phyloP scores from a whole-genome alignment of 2,113 vertebrate genomes.

The Neolamprologus cancellatus region DNA sequence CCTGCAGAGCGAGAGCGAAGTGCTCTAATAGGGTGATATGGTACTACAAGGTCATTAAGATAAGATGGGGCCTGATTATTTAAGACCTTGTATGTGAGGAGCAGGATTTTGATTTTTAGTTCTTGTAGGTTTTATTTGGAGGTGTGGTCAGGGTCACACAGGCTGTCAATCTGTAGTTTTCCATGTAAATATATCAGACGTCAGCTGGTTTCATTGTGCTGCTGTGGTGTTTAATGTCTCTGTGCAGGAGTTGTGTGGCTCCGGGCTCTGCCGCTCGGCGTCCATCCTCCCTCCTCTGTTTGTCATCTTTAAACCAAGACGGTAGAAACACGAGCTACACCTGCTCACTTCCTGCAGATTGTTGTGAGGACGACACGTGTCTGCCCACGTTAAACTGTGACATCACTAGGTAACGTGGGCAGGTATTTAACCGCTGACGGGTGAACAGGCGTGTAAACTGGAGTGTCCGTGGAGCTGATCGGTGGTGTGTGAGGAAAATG shows the following conservation, averaged over 20 bases:
- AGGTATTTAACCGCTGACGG: neutral
- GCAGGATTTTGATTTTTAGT: neutral
- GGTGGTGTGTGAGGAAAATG: neutral
- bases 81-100: neutral
- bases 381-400: neutral
- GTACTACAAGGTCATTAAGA: neutral
- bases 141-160: neutral
- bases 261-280: neutral
- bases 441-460: neutral
- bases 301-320: neutral
- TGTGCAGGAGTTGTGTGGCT: neutral
- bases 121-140: neutral
- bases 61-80: neutral
- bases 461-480: neutral
- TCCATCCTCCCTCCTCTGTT: neutral
- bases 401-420: neutral
- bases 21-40: neutral
- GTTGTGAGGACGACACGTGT: neutral
- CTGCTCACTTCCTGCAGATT: neutral
- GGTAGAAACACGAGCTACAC: neutral
- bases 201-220: neutral
- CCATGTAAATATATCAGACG: neutral
- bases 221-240: neutral
- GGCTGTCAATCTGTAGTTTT: neutral
- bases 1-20: fast-evolving